Evolutionary conservation across 2,797 vertebrate species (phyloP), one percentile per base, ranked within the genome.

Genomic region (Poecilia velifera): DNA sequence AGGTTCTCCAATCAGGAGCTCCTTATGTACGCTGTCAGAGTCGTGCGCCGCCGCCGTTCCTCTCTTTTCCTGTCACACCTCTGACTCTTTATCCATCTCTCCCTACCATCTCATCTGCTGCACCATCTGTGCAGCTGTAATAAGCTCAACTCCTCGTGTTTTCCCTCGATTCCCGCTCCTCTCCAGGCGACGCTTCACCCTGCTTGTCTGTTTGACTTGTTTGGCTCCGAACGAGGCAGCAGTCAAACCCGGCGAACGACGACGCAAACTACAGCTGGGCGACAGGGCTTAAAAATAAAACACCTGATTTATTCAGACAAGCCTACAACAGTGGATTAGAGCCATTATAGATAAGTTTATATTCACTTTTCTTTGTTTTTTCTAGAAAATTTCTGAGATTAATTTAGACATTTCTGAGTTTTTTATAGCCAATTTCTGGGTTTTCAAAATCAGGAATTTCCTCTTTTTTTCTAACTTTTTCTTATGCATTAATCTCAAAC

Each of bases 61-160:
- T 87, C 90, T 84, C 80, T 39, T 74, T 76, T 76, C 68, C 83
- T 0, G 53, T 86, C 88, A 81, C 73, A 43, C 84, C 82, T 22
- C 79, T 57, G 76, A 39, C 83, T 87, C 89, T 85, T 89, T 75
- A 83, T 87, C 86, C 88, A 82, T 88, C 89, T 87, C 85, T 80
- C 84, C 89, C 84, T 90, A 88, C 89, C 86, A 76, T 85, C 86
- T 95, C 92, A 91, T 95, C 93, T 94, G 91, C 92, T 78, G 81
- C 83, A 85, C 93, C 94, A 94, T 95, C 95, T 95, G 95, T 93
- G 92, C 90, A 92, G 92, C 89, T 90, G 89, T 85, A 93, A 92
- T 87, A 90, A 92, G 85, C 84, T 86, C 76, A 59, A 68, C 84
- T 84, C 83, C 72, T 90, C 72, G 89, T 88, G 89, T 79, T 87